Evolutionary conservation across 2,113 vertebrate genomes (phyloP).

Genomic region (Crotalus horridus): DNA sequence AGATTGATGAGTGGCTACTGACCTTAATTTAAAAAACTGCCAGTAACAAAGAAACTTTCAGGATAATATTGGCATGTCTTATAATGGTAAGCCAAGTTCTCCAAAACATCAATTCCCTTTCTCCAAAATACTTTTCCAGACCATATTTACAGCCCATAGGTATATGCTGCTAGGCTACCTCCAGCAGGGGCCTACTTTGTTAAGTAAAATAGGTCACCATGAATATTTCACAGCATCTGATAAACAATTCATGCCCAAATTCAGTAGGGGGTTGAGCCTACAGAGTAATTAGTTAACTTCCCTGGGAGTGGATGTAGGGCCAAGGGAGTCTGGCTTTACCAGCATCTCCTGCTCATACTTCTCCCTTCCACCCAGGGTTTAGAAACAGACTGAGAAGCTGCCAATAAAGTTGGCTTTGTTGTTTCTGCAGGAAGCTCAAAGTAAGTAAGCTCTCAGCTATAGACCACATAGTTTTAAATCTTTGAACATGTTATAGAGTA

Average conservation of each 20-base stretch:
- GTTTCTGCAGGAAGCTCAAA: not conserved
- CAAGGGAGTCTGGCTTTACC: not conserved
- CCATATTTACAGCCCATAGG: too few species aligned
- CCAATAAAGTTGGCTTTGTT: not conserved
- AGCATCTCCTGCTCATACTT: not conserved
- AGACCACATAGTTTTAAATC: not conserved
- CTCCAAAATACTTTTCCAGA: not conserved
- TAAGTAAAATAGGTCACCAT: not conserved
- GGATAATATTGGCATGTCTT: not conserved
- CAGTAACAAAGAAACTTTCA: not conserved
- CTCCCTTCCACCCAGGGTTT: not conserved
- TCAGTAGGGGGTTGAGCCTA: not conserved
- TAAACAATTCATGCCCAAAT: conserved; percentile 4
- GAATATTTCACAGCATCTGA: conserved; percentile 3
- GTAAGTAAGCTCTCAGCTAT: not conserved
- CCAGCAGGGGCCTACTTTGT: not conserved
- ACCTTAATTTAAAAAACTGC: not conserved
- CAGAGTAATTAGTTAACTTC: not conserved
- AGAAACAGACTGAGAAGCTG: not conserved
- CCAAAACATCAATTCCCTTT: not conserved
- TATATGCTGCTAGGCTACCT: not conserved
- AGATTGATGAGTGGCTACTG: not conserved
- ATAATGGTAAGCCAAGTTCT: not conserved
- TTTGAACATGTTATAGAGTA: not conserved
- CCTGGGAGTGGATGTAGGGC: not conserved